A percentile compares a stretch with the other conserved stretches of the same genome.
Evolutionary conservation across 2,888 invertebrate species (phyloP).

Genomic region (Pilophorus perplexus): DNA sequence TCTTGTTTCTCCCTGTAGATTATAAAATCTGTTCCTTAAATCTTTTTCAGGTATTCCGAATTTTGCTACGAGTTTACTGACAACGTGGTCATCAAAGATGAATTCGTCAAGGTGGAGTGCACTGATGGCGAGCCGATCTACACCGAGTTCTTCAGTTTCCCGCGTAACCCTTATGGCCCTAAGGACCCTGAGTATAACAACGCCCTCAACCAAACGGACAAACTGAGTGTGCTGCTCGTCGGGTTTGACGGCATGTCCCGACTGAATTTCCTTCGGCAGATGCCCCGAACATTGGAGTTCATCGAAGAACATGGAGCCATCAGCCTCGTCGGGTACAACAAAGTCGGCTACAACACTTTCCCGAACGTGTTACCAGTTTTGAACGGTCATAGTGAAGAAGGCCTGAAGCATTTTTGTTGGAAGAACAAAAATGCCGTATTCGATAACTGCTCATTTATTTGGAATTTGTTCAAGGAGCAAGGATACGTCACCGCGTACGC

Average conservation of each 20-base stretch:
- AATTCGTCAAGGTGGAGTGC: slow-evolving; percentile 70
- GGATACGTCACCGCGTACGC: slow-evolving; percentile 77
- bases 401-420: slow-evolving; percentile 66
- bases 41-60: slow-evolving; percentile 45
- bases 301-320: slow-evolving; percentile 64
- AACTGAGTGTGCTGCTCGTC: slow-evolving; percentile 63
- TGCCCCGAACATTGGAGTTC: slow-evolving; percentile 68
- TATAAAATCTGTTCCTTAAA: too few species aligned
- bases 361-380: slow-evolving; percentile 83
- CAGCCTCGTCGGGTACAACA: slow-evolving; percentile 85
- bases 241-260: slow-evolving; percentile 85
- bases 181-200: slow-evolving; percentile 43
- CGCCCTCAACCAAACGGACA: slow-evolving; percentile 17
- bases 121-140: slow-evolving; percentile 48
- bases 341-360: slow-evolving; percentile 92
- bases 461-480: slow-evolving; percentile 71
- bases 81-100: slow-evolving; percentile 52
- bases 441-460: slow-evolving; percentile 78
- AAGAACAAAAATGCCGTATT: slow-evolving; percentile 60
- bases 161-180: slow-evolving; percentile 11
- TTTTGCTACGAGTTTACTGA: slow-evolving; percentile 33
- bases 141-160: slow-evolving; percentile 48
- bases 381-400: slow-evolving; percentile 66
- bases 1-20: too few species aligned
- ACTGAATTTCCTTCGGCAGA: slow-evolving; percentile 77